Evolutionary conservation across 1,140 invertebrate genomes (phyloP).

Genomic region (Brachionus calyciflorus): DNA sequence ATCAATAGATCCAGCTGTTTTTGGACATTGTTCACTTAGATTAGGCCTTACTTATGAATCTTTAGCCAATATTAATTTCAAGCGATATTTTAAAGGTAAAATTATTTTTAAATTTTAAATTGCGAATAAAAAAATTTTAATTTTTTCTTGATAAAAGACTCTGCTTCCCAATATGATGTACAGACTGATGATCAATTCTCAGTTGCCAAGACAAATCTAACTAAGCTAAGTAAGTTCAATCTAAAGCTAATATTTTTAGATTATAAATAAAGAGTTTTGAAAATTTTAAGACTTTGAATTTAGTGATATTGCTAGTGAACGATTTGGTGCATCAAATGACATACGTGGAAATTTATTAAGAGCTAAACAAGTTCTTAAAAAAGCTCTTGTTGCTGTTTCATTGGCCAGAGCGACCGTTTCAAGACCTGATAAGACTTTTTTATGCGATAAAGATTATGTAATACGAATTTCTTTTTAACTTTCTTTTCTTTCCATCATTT

Average conservation of each 20-base stretch:
- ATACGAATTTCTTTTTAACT: neutral
- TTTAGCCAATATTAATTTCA: constrained; percentile 50
- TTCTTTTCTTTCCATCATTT: neutral
- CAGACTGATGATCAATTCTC: constrained; percentile 43
- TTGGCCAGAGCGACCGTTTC: neutral
- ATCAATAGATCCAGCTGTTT: constrained; percentile 56
- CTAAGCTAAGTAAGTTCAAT: constrained; percentile 19
- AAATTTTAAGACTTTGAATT: constrained; percentile 10
- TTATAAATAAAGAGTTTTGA: neutral
- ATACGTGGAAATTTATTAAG: constrained; percentile 24
- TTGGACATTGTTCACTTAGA: constrained; percentile 57
- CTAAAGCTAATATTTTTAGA: neutral
- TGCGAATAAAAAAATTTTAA: neutral
- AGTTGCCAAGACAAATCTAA: constrained; percentile 15
- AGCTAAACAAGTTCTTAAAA: constrained; percentile 9
- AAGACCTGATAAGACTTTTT: constrained; percentile 1
- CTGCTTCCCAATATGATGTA: constrained; percentile 15
- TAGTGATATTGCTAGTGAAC: constrained; percentile 3
- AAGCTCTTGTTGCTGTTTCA: constrained; percentile 1
- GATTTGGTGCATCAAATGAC: constrained; percentile 16
- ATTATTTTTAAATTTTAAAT: neutral
- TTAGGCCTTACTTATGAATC: constrained; percentile 59
- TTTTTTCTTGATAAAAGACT: no score
- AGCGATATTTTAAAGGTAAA: neutral
- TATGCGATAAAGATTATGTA: constrained; percentile 40